Conservation (phyloP, 1,140 invertebrate species). For the Ephestia elutella region DNA sequence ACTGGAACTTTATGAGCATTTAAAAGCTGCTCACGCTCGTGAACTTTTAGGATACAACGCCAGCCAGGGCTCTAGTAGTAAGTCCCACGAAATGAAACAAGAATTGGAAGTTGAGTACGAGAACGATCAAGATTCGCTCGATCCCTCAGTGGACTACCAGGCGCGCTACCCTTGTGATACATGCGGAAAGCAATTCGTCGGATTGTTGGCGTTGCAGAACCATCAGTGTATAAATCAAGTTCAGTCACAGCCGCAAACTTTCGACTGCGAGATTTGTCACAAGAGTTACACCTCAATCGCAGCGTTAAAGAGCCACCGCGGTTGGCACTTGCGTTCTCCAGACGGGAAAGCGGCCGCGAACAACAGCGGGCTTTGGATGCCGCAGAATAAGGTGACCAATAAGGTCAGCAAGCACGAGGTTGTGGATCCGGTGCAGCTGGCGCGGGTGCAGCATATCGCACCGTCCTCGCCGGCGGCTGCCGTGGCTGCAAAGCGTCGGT, state of each 20-base stretch:
- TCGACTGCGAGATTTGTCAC: conserved; percentile 76
- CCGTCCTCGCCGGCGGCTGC: conserved; percentile 29
- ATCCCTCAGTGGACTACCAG: conserved; percentile 60
- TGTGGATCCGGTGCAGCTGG: conserved; percentile 39
- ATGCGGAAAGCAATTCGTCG: conserved; percentile 69
- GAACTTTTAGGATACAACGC: conserved; percentile 69
- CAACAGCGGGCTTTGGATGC: conserved; percentile 72
- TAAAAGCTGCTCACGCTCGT: conserved; percentile 64
- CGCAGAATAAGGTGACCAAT: conserved; percentile 69
- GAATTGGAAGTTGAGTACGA: conserved; percentile 60
- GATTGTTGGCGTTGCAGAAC: conserved; percentile 65
- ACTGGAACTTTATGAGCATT: conserved; percentile 66
- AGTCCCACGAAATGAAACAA: conserved; percentile 43
- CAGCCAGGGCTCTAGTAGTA: conserved; percentile 54
- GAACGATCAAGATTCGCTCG: conserved; percentile 40
- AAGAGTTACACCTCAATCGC: conserved; percentile 75
- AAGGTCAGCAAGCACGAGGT: conserved; percentile 72
- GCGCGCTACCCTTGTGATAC: conserved; percentile 66
- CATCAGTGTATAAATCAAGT: conserved; percentile 62
- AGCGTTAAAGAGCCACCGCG: conserved; percentile 76
- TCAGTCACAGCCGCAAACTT: conserved; percentile 52
- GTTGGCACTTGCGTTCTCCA: conserved; percentile 76
- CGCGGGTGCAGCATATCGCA: conserved; percentile 34
- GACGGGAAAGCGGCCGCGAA: conserved; percentile 73
- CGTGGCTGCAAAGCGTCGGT: conserved; percentile 46